Evolutionary conservation across 2,797 vertebrate genomes (phyloP).

Genomic region (Periparus ater): DNA sequence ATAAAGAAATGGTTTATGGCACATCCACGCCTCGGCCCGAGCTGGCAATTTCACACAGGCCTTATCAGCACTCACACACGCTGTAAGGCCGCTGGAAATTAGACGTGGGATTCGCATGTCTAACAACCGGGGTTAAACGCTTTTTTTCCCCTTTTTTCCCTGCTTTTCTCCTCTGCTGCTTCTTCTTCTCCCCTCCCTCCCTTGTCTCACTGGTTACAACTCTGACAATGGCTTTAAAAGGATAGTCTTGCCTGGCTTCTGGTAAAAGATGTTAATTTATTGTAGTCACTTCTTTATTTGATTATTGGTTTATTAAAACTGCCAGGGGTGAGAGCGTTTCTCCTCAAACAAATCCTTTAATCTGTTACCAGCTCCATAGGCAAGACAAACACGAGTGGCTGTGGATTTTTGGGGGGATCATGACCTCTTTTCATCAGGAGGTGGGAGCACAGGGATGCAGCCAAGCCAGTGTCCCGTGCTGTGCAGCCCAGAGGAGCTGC

Average conservation of each 20-base stretch:
- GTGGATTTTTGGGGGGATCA: background rate
- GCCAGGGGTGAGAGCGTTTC: conserved; percentile 33
- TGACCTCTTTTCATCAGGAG: background rate
- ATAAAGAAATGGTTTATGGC: conserved; percentile 40
- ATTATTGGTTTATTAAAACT: conserved; percentile 69
- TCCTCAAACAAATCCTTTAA: conserved; percentile 29
- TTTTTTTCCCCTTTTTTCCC: background rate
- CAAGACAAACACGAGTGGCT: background rate
- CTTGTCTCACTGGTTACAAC: background rate
- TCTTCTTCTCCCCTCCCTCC: background rate
- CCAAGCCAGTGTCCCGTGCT: background rate
- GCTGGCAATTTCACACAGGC: conserved; percentile 66
- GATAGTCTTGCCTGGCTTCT: background rate
- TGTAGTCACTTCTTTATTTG: conserved; percentile 64
- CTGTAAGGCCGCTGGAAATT: conserved; percentile 47
- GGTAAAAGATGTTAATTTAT: conserved; percentile 41
- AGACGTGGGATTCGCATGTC: conserved; percentile 31
- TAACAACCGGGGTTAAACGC: conserved; percentile 66
- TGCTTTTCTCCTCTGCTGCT: background rate
- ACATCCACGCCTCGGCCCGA: background rate
- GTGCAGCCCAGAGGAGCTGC: background rate
- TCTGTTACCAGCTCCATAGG: background rate
- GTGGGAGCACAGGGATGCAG: background rate
- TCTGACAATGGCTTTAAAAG: conserved; percentile 11
- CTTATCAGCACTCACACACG: conserved; percentile 70